These are phyloP conservation scores for Tenthredo distinguenda DNA, from an alignment of 2,888 invertebrate genomes.

Conservation along the genomic window DNA sequence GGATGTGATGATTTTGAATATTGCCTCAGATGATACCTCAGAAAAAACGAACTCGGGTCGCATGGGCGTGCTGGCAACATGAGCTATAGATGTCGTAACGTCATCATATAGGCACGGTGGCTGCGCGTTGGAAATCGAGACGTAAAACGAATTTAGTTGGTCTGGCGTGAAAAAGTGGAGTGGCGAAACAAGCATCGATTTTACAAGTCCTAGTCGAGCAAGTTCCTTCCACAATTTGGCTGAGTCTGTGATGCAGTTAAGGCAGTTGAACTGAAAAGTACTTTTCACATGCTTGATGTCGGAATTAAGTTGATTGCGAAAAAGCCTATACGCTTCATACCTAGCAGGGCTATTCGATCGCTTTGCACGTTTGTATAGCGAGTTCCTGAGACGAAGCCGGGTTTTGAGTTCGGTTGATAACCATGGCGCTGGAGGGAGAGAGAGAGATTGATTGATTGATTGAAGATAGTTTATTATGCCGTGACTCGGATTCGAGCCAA, in stretches of 20 bases:
- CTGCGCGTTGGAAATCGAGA: not conserved
- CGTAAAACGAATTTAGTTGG: not conserved
- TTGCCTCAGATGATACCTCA: not conserved
- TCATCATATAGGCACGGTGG: not conserved
- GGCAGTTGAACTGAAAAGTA: not conserved
- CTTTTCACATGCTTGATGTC: not conserved
- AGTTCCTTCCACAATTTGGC: not conserved
- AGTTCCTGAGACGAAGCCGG: not conserved
- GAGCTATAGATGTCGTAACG: not conserved
- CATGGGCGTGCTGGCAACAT: not conserved
- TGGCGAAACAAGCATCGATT: not conserved
- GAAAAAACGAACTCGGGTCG: not conserved
- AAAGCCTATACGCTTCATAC: not conserved
- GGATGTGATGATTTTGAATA: not conserved
- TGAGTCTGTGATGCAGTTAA: not conserved
- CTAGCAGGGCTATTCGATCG: not conserved
- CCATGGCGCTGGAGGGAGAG: slow-evolving; percentile 6
- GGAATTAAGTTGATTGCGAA: not conserved
- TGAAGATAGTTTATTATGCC: too few relatives aligned
- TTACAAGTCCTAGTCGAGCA: slow-evolving; percentile 6
- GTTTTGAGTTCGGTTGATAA: not conserved
- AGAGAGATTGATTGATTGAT: too few relatives aligned
- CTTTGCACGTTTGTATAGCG: slow-evolving; percentile 9
- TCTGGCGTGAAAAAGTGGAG: not conserved
- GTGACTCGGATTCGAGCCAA: too few relatives aligned